phyloP scores from a whole-genome alignment of 2,113 vertebrate species.

The Dunckerocampus dactyliophorus region DNA sequence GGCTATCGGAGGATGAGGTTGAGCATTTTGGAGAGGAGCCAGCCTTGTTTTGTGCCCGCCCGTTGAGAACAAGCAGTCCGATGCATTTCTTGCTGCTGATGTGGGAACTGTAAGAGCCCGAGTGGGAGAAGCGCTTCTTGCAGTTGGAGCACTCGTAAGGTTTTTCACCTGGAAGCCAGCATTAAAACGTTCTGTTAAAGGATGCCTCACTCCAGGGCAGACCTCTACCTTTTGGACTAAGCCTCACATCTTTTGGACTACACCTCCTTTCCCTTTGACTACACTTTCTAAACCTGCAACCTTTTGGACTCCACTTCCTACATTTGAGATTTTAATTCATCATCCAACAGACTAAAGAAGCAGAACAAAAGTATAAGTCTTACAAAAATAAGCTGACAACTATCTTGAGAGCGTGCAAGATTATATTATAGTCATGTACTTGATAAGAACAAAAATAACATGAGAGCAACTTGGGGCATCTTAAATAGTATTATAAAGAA shows the following conservation, averaged over 20 bases:
- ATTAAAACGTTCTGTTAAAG: background rate
- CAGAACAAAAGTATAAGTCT: no score
- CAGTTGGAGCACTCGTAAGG: constrained; percentile 99
- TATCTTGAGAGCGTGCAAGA: no score
- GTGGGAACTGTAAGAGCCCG: constrained; percentile 99
- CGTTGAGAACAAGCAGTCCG: constrained; percentile 92
- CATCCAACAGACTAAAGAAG: no score
- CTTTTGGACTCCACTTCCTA: background rate
- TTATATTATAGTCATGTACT: no score
- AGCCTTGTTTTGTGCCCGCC: constrained; percentile 90
- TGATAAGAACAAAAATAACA: no score
- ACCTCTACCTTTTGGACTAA: constrained; percentile 5
- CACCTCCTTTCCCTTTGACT: background rate
- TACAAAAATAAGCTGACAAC: no score
- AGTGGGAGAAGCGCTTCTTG: constrained; percentile 99
- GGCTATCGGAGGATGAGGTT: constrained; percentile 94
- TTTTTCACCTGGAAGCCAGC: constrained; percentile 85
- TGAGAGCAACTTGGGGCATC: no score
- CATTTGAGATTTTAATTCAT: no score
- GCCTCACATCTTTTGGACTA: background rate
- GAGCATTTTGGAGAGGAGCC: constrained; percentile 95
- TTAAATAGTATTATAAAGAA: no score
- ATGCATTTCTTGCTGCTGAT: constrained; percentile 99
- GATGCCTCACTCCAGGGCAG: background rate
- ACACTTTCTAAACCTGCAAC: background rate